phyloP scores from a whole-genome alignment of 2,888 invertebrate genomes.

The Synanthedon andrenaeformis region DNA sequence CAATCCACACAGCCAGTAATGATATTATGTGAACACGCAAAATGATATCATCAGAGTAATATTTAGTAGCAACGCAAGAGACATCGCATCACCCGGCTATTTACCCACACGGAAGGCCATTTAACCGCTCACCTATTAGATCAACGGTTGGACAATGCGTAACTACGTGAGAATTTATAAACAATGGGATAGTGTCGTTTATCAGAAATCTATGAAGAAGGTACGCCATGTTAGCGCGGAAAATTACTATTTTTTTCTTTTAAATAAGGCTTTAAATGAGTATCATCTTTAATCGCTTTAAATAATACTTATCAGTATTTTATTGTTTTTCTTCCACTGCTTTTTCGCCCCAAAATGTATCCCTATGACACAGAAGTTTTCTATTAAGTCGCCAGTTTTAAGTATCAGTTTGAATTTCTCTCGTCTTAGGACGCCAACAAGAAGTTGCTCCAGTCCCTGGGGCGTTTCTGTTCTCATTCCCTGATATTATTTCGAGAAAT shows the following conservation, averaged over 20 bases:
- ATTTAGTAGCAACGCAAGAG: constrained; percentile 13
- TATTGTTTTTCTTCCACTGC: too few species aligned
- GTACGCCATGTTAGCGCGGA: too few species aligned
- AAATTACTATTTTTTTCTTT: too few species aligned
- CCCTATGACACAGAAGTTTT: constrained; percentile 7
- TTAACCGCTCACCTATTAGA: constrained; percentile 10
- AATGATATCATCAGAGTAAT: constrained; percentile 36
- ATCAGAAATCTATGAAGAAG: too few species aligned
- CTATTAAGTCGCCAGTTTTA: constrained; percentile 17
- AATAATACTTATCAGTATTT: neutral
- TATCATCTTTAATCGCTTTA: neutral
- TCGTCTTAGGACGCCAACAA: constrained; percentile 9
- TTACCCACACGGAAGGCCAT: constrained; percentile 12
- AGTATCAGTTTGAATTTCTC: constrained; percentile 13
- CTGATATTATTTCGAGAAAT: constrained; percentile 26
- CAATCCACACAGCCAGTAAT: constrained; percentile 18
- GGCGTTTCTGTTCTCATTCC: constrained; percentile 24
- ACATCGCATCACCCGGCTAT: constrained; percentile 25
- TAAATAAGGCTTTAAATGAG: too few species aligned
- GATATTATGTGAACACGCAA: constrained; percentile 22
- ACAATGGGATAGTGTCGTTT: neutral
- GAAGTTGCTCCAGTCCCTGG: constrained; percentile 14
- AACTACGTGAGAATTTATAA: neutral
- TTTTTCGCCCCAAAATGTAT: neutral
- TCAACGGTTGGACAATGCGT: constrained; percentile 6